Percentiles rank a stretch among this genome's conserved stretches.
Evolutionary conservation across 1,140 invertebrate genomes (phyloP).

Genomic region (Heliconius eleuchia): DNA sequence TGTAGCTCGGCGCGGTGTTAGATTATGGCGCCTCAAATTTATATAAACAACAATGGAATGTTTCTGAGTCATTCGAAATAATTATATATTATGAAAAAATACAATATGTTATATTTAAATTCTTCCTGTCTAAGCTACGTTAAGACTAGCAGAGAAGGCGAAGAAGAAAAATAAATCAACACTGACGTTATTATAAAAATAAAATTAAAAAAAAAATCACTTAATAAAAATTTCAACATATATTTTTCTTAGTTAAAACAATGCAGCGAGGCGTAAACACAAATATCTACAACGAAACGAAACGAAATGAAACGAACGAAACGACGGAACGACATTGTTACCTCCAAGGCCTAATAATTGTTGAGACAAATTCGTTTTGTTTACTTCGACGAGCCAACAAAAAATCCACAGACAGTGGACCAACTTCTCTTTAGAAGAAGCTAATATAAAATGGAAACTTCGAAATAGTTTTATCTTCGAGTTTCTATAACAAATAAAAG

Average conservation of each 20-base stretch:
- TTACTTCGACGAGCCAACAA: conserved; percentile 29
- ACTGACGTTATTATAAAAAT: background rate
- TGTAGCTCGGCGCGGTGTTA: too few species aligned
- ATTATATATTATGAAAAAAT: too few species aligned
- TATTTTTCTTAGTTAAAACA: background rate
- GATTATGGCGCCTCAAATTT: too few species aligned
- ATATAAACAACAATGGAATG: too few species aligned
- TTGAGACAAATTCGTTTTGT: conserved; percentile 41
- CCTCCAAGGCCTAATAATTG: conserved; percentile 34
- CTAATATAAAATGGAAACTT: conserved; percentile 7
- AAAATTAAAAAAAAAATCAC: background rate
- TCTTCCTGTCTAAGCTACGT: too few species aligned
- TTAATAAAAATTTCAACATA: background rate
- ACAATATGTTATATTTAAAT: too few species aligned
- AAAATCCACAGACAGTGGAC: conserved; percentile 15
- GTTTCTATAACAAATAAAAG: background rate
- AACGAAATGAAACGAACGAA: background rate
- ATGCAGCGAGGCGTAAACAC: conserved; percentile 7
- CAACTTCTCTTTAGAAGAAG: conserved; percentile 21
- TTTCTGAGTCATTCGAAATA: background rate
- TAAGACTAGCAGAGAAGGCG: too few species aligned
- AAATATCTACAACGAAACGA: background rate
- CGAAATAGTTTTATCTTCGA: background rate
- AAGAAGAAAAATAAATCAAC: background rate
- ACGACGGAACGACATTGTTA: background rate